Percentiles rank a stretch among this genome's conserved stretches.
Evolutionary conservation across 1,140 invertebrate species (phyloP).

Genomic region (Lepidotrigona ventralis): DNA sequence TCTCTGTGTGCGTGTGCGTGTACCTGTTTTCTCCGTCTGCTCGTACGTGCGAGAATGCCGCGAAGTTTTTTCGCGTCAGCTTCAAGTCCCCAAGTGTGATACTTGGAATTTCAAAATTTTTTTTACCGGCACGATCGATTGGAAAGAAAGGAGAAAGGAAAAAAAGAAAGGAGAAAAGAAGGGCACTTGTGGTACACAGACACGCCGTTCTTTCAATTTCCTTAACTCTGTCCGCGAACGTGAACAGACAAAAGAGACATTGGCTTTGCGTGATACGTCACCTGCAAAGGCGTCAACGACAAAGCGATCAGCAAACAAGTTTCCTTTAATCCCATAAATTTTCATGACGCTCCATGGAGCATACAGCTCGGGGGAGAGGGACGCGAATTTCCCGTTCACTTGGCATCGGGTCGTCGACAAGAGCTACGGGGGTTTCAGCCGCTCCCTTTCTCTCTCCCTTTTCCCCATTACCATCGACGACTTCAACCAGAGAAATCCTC

Average conservation of each 20-base stretch:
- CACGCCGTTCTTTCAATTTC: too few species aligned
- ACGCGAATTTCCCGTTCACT: conserved; percentile 43
- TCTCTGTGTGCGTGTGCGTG: not conserved
- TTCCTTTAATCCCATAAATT: conserved; percentile 47
- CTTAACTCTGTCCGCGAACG: not conserved
- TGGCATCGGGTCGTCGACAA: conserved; percentile 9
- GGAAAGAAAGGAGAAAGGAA: too few species aligned
- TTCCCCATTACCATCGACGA: not conserved
- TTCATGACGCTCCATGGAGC: conserved; percentile 39
- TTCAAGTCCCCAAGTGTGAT: too few species aligned
- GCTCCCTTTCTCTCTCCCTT: not conserved
- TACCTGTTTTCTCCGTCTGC: too few species aligned
- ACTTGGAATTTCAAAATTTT: too few species aligned
- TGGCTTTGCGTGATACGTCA: not conserved
- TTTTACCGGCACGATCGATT: not conserved
- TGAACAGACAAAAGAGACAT: not conserved
- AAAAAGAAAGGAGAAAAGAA: too few species aligned
- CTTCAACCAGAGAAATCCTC: not conserved
- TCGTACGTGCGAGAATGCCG: too few species aligned
- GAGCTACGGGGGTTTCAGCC: not conserved
- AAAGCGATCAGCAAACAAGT: not conserved
- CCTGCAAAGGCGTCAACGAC: not conserved
- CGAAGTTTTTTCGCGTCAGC: too few species aligned
- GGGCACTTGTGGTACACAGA: too few species aligned
- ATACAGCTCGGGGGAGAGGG: not conserved